A percentile compares a stretch with the other conserved stretches of the same genome.
Evolutionary conservation across 2,113 vertebrate species (phyloP).

Genomic region (Melanerpes aurifrons): DNA sequence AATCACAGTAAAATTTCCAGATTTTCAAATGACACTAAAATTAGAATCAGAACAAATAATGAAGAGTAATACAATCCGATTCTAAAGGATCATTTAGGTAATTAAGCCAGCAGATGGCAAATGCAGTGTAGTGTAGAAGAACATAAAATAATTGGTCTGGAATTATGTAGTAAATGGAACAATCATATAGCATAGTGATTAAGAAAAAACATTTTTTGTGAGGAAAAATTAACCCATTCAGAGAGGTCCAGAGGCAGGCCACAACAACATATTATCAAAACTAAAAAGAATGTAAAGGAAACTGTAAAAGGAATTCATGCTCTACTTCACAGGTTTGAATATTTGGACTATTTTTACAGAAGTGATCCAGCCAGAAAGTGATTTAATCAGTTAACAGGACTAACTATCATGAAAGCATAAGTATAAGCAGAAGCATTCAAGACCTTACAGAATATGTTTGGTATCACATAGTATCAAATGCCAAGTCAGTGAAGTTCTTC

Average conservation of each 20-base stretch:
- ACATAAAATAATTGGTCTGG: background rate
- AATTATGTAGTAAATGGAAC: constrained; percentile 1
- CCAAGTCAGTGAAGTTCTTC: background rate
- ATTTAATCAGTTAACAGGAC: constrained; percentile 7
- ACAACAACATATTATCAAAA: background rate
- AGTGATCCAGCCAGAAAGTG: background rate
- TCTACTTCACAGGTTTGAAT: background rate
- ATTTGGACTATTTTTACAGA: background rate
- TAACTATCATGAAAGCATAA: background rate
- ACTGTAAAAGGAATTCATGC: background rate
- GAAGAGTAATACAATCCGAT: constrained; percentile 47
- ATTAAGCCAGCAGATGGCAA: constrained; percentile 69
- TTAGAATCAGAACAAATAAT: constrained; percentile 51
- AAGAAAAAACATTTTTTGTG: background rate
- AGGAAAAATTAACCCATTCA: background rate
- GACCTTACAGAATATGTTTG: background rate
- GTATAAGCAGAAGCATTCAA: background rate
- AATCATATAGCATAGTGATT: background rate
- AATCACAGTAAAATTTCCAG: background rate
- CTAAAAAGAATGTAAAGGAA: background rate
- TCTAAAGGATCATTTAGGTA: constrained; percentile 57
- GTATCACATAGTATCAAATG: background rate
- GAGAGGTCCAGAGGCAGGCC: background rate
- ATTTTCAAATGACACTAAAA: constrained; percentile 44
- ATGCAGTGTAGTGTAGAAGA: constrained; percentile 40